These are phyloP conservation scores for Caenorhabditis japonica DNA, from an alignment of 2,888 invertebrate genomes.

Conservation along the genomic window DNA sequence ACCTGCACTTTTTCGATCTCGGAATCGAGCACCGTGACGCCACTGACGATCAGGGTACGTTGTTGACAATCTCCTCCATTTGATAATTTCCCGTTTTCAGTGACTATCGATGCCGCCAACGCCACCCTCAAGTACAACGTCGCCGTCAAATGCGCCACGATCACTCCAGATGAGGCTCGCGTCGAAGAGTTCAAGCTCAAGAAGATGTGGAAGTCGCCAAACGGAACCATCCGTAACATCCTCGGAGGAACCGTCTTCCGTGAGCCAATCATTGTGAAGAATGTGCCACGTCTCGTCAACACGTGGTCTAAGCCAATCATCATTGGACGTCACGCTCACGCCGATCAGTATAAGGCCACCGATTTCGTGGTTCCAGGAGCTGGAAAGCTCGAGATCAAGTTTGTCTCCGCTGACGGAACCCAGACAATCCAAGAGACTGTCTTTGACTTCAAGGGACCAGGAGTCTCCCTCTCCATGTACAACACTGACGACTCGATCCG, in stretches of 20 bases:
- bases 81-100: constrained; percentile 78
- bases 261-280: constrained; percentile 81
- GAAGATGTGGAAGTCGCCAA: constrained; percentile 81
- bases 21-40: constrained; percentile 94
- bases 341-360: constrained; percentile 92
- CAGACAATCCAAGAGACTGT: constrained; percentile 69
- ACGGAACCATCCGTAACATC: constrained; percentile 81
- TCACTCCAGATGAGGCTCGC: constrained; percentile 96
- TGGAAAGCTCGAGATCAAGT: constrained; percentile 89
- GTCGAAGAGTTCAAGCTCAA: constrained; percentile 84
- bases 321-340: constrained; percentile 91
- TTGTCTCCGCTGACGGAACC: constrained; percentile 79
- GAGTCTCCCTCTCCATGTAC: constrained; percentile 92
- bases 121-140: constrained; percentile 97
- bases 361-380: constrained; percentile 94
- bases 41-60: constrained; percentile 86
- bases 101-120: constrained; percentile 95
- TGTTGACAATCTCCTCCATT: background rate
- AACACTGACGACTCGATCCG: constrained; percentile 89
- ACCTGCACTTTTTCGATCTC: constrained; percentile 92
- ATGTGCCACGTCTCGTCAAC: constrained; percentile 93
- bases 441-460: constrained; percentile 78
- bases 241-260: constrained; percentile 81
- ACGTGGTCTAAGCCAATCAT: constrained; percentile 97
- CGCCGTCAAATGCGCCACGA: constrained; percentile 97